Percentiles rank a stretch among this genome's conserved stretches.
Evolutionary conservation across 1,140 invertebrate species (phyloP).

Genomic region (Hypsibius dujardini): DNA sequence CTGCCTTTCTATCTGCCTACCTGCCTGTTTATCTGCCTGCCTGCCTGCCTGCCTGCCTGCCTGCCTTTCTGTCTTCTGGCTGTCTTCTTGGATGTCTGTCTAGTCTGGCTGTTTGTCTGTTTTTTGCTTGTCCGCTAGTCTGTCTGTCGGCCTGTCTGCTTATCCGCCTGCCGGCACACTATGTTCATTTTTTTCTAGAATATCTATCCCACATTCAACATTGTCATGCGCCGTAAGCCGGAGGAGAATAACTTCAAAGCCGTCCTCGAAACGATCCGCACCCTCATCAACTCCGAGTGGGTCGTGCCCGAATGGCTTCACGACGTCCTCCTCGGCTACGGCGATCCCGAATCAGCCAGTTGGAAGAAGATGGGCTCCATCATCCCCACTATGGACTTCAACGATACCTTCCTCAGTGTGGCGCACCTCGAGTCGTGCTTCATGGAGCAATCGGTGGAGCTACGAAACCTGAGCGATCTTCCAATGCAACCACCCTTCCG

Average conservation of each 20-base stretch:
- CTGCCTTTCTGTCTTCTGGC: too few species aligned
- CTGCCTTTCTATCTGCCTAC: too few species aligned
- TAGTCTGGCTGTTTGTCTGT: too few species aligned
- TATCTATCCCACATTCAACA: slow-evolving; percentile 92
- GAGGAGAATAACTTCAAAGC: slow-evolving; percentile 99
- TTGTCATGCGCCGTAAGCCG: slow-evolving; percentile 86
- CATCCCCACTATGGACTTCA: slow-evolving; percentile 69
- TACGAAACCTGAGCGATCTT: slow-evolving; percentile 43
- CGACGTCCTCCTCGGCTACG: slow-evolving; percentile 91
- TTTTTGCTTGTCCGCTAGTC: too few species aligned
- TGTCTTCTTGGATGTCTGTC: too few species aligned
- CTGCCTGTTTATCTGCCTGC: too few species aligned
- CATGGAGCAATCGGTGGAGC: slow-evolving; percentile 54
- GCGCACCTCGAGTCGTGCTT: slow-evolving; percentile 73
- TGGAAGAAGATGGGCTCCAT: slow-evolving; percentile 68
- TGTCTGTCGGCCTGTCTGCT: too few species aligned
- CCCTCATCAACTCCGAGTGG: slow-evolving; percentile 96
- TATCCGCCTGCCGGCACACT: neutral
- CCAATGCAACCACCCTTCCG: slow-evolving; percentile 53
- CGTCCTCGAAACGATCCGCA: slow-evolving; percentile 89
- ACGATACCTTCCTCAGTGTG: slow-evolving; percentile 87
- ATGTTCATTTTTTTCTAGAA: slow-evolving; percentile 39
- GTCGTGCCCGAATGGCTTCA: slow-evolving; percentile 97
- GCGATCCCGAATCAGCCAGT: slow-evolving; percentile 82
- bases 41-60: too few species aligned